Base-by-base conservation (phyloP, 35 echinoderm and acorn worm genomes). In the Amphiura filiformis region DNA sequence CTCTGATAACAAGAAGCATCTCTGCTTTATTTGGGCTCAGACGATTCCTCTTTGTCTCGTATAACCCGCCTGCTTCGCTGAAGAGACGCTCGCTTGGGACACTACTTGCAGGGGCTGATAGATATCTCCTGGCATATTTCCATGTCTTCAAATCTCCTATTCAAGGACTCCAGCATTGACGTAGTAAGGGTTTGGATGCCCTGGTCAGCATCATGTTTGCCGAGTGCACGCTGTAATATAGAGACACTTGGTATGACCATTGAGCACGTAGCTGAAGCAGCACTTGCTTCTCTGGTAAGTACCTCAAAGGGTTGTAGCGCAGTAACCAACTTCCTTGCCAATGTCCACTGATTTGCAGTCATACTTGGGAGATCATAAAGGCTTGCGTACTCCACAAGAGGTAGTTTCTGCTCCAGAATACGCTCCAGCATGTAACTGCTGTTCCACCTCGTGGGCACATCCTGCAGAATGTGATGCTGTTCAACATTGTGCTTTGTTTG, bases 1-100 rank as follows among this genome's bases (percentile, higher is more conserved):
- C 61, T 26, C 61, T 18, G 26, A 70, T 70, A 13, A 18, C 2
- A 5, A 11, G 26, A 3, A 70, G 61, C 28, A 26, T 18, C 61
- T 70, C 17, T 4, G 61, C 77, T 38, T 92, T 40, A 3, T 56
- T 84, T 88, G 91, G 86, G 4, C 84, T 79, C 7, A 93, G 35
- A 3, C 39, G 75, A 38, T 81, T 80, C 41, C 91, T 34, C 33
- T 82, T 57, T 35, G 91, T 13, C 20, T 31, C 37, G 31, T 89
- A 75, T 28, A 93, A 31, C 35, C 41, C 44, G 11, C 91, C 86
- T 38, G 86, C 86, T n/a, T 70, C 75, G 33, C 85, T 87, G 65
- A 88, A 93, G 11, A 85, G 65, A 15, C 86, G 30, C 17, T 93
- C 81, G 18, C 61, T 84, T 37, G 91, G 39, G 23, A 52, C 65